phyloP scores from a whole-genome alignment of 1,140 invertebrate genomes.

The Manduca sexta region DNA sequence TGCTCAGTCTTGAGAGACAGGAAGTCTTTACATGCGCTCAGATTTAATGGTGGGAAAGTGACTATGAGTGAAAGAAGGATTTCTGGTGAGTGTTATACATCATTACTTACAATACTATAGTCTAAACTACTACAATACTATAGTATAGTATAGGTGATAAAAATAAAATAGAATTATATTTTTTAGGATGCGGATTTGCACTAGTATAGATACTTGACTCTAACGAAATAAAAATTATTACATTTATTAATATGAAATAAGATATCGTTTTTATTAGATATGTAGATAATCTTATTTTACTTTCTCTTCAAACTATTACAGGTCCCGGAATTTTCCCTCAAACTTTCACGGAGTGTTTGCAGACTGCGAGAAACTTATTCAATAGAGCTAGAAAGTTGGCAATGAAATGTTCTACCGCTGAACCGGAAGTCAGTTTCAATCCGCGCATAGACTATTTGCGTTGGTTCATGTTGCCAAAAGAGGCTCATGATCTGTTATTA shows the following conservation, averaged over 20 bases:
- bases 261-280: no score
- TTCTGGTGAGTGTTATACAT: conserved; percentile 59
- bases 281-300: neutral
- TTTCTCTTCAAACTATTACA: conserved; percentile 19
- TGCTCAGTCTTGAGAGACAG: conserved; percentile 86
- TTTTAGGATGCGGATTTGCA: neutral
- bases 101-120: neutral
- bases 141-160: no score
- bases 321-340: conserved; percentile 81
- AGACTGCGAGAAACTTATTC: conserved; percentile 86
- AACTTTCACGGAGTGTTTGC: conserved; percentile 83
- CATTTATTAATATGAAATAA: no score
- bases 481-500: conserved; percentile 82
- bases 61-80: conserved; percentile 79
- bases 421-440: conserved; percentile 81
- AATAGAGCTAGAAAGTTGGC: conserved; percentile 85
- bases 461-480: conserved; percentile 90
- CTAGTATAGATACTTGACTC: no score
- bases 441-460: conserved; percentile 79
- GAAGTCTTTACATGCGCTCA: conserved; percentile 86
- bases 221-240: no score
- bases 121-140: neutral
- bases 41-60: conserved; percentile 85
- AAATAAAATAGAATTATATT: neutral
- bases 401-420: conserved; percentile 80